Conservation (phyloP, 2,113 vertebrate genomes). For the Gallinago jamesoni region DNA sequence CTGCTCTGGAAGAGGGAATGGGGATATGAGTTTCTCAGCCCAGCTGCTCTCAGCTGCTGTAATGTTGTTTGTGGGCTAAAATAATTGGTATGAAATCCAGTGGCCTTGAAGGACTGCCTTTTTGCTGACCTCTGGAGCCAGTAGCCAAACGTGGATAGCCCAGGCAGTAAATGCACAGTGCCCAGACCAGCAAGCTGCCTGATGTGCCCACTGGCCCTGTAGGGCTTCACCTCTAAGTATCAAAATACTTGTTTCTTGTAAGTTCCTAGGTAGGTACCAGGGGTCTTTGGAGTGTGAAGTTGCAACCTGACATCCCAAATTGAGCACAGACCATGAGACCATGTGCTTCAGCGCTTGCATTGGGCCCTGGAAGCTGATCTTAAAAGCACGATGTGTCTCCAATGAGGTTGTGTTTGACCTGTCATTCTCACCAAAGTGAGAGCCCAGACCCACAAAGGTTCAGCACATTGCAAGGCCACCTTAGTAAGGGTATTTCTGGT, state of each 20-base stretch:
- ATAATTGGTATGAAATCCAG: background rate
- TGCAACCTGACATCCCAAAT: background rate
- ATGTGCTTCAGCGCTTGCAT: background rate
- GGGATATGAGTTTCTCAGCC: background rate
- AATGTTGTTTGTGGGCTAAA: background rate
- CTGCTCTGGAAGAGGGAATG: background rate
- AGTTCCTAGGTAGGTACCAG: background rate
- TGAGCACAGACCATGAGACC: background rate
- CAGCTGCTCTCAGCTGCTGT: background rate
- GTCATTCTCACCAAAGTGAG: background rate
- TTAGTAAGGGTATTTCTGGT: background rate
- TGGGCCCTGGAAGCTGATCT: background rate
- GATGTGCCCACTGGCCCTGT: background rate
- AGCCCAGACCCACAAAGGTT: background rate
- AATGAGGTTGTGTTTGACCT: rapidly evolving
- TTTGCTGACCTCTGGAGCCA: background rate
- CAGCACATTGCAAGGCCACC: background rate
- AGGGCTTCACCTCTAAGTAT: background rate
- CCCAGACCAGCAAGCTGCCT: background rate
- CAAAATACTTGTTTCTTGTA: background rate
- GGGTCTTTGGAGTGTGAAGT: background rate
- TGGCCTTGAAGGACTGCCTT: background rate
- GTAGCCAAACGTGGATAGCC: background rate
- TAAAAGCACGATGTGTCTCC: rapidly evolving
- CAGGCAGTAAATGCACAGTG: background rate